A percentile compares a stretch with the other conserved stretches of the same genome.
phyloP scores from a whole-genome alignment of 2,888 invertebrate genomes.

The Polydrusus tereticollis region DNA sequence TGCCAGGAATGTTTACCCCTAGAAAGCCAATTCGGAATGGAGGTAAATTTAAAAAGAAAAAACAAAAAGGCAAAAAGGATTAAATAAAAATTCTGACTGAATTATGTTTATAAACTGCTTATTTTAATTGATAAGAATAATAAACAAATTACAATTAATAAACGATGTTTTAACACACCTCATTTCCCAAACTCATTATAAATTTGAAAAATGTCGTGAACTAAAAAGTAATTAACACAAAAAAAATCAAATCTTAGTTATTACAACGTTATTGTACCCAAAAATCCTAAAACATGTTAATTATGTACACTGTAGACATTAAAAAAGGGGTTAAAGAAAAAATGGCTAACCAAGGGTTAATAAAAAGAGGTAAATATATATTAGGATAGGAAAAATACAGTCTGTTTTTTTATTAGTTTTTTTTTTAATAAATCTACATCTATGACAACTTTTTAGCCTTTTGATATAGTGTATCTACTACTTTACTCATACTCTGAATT shows the following conservation, averaged over 20 bases:
- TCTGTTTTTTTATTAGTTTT: constrained; percentile 54
- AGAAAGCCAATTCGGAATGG: background rate
- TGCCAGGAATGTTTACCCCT: constrained; percentile 54
- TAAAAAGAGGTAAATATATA: constrained; percentile 35
- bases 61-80: constrained; percentile 3
- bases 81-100: constrained; percentile 34
- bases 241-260: constrained; percentile 22
- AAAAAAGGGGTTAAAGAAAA: constrained; percentile 5
- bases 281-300: constrained; percentile 51
- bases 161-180: constrained; percentile 25
- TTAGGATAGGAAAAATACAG: constrained; percentile 61
- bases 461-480: constrained; percentile 98
- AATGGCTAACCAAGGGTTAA: constrained; percentile 34
- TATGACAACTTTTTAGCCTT: constrained; percentile 98
- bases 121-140: constrained; percentile 26
- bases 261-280: constrained; percentile 43
- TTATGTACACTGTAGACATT: constrained; percentile 51
- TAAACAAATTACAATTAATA: constrained; percentile 34
- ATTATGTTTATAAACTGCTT: constrained; percentile 29
- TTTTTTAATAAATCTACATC: constrained; percentile 57
- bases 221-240: constrained; percentile 20
- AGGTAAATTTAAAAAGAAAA: constrained; percentile 14
- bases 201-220: constrained; percentile 27
- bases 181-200: constrained; percentile 29
- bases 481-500: constrained; percentile 99